Evolutionary conservation across 2,797 vertebrate genomes (phyloP).

Genomic region (Channallabes apus): DNA sequence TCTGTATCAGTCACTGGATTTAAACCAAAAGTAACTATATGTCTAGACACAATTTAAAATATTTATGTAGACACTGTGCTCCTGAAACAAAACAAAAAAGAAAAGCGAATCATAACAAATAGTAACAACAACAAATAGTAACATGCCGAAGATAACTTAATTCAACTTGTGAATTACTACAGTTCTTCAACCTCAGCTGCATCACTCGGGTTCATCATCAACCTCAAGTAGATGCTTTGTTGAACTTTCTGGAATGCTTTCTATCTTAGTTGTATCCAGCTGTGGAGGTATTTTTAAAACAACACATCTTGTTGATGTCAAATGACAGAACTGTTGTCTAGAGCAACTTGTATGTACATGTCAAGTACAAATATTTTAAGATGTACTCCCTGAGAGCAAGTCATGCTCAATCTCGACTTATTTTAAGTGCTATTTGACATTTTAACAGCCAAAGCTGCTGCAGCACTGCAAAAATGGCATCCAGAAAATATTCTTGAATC

Average conservation of each 20-base stretch:
- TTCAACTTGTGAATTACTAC: neutral
- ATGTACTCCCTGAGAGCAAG: neutral
- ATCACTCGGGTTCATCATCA: neutral
- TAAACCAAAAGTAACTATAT: neutral
- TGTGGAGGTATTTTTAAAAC: neutral
- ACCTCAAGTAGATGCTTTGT: too few species aligned
- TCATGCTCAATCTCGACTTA: neutral
- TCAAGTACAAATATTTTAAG: neutral
- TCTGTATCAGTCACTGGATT: neutral
- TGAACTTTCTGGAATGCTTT: neutral
- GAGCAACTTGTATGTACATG: neutral
- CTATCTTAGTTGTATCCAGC: neutral
- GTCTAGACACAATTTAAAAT: neutral
- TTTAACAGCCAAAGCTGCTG: neutral
- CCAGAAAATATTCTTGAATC: too few species aligned
- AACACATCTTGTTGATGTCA: neutral
- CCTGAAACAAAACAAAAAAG: neutral
- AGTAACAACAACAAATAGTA: neutral
- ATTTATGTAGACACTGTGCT: neutral
- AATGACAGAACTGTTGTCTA: neutral
- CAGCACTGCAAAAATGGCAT: too few species aligned
- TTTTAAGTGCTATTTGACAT: neutral
- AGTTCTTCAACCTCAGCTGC: neutral
- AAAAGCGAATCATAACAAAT: neutral
- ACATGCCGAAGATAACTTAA: neutral